A percentile compares a stretch with the other conserved stretches of the same genome.
phyloP scores from a whole-genome alignment of 2,113 vertebrate genomes.

The Crotalus helleri region DNA sequence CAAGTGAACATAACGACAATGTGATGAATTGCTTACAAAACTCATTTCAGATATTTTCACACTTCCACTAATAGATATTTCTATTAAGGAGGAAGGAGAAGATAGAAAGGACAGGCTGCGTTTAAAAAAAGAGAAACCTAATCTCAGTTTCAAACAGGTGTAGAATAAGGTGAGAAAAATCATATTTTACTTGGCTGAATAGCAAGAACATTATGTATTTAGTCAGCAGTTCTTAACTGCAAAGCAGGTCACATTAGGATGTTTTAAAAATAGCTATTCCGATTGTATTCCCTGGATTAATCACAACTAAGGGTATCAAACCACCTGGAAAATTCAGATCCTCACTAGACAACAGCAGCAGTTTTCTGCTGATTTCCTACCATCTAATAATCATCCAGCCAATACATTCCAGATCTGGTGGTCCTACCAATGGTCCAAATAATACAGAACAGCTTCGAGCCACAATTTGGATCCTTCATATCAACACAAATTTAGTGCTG shows the following conservation, averaged over 20 bases:
- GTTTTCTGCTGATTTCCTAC: not conserved
- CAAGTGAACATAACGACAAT: not conserved
- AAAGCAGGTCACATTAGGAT: not conserved
- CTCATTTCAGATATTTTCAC: not conserved
- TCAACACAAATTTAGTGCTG: not conserved
- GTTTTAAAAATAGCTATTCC: not conserved
- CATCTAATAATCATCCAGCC: not conserved
- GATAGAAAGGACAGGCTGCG: not conserved
- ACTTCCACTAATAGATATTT: not conserved
- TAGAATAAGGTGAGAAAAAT: not conserved
- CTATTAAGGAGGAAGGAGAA: not conserved
- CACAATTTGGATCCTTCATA: not conserved
- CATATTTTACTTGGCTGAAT: not conserved
- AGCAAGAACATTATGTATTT: not conserved
- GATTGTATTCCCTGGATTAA: not conserved
- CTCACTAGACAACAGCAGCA: not conserved
- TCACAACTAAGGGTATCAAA: not conserved
- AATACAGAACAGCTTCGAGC: not conserved
- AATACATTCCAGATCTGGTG: not conserved
- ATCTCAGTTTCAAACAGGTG: not conserved
- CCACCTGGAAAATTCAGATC: not conserved
- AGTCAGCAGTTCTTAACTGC: not conserved
- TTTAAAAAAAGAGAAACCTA: not conserved
- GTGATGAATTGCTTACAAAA: not conserved
- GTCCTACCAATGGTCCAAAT: not conserved